Evolutionary conservation across 1,140 invertebrate species (phyloP).

Genomic region (Maniola jurtina): DNA sequence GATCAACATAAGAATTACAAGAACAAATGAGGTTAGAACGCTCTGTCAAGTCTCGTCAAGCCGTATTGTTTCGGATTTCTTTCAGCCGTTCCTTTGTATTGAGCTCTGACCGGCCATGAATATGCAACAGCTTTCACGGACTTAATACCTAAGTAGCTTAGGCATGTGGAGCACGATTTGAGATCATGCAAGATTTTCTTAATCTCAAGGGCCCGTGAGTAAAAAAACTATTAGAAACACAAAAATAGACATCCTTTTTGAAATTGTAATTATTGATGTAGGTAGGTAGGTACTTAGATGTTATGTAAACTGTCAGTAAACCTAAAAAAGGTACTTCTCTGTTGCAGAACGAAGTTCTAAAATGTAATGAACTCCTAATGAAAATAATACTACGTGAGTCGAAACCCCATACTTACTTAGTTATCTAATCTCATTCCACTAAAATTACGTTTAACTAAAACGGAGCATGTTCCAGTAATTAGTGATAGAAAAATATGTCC

Average conservation of each 20-base stretch:
- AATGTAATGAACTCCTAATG: too few relatives aligned
- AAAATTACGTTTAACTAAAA: conserved; percentile 7
- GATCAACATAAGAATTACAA: neutral
- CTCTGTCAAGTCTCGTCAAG: conserved; percentile 29
- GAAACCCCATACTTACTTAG: neutral
- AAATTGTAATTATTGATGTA: too few relatives aligned
- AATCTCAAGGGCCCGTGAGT: neutral
- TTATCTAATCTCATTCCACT: conserved; percentile 15
- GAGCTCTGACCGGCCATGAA: conserved; percentile 47
- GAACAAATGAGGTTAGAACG: conserved; percentile 18
- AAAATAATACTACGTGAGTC: too few relatives aligned
- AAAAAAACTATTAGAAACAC: neutral
- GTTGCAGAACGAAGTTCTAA: too few relatives aligned
- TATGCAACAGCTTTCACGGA: conserved; percentile 61
- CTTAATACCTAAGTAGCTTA: conserved; percentile 30
- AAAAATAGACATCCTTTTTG: too few relatives aligned
- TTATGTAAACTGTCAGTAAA: too few relatives aligned
- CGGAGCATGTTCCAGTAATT: conserved; percentile 6
- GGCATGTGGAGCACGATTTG: conserved; percentile 4
- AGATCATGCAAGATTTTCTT: neutral
- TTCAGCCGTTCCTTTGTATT: conserved; percentile 44
- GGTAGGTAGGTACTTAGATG: too few relatives aligned
- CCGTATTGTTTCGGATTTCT: conserved; percentile 58
- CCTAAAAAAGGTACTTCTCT: neutral
- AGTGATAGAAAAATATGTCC: conserved; percentile 8